A percentile compares a stretch with the other conserved stretches of the same genome.
These are phyloP conservation scores for Macrophya annulata DNA, from an alignment of 2,888 invertebrate species.

Conservation along the genomic window DNA sequence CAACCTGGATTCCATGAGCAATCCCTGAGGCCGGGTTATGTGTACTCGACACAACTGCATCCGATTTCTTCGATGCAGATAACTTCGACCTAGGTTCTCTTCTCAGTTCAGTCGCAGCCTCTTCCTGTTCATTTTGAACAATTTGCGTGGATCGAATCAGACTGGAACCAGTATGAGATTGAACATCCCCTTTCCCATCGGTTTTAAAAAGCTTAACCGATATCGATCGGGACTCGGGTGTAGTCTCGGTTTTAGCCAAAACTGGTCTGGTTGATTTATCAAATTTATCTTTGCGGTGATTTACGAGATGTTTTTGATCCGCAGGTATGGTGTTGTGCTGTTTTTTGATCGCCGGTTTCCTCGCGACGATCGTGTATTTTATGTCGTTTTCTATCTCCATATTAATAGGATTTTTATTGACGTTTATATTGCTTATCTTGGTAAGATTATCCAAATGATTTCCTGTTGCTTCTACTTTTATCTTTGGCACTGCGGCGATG, in stretches of 20 bases:
- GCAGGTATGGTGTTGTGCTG: background rate
- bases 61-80: background rate
- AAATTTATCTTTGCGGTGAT: slow-evolving; percentile 8
- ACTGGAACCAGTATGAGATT: background rate
- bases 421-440: background rate
- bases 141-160: background rate
- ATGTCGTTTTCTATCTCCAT: slow-evolving; percentile 63
- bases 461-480: slow-evolving; percentile 31
- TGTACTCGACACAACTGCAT: background rate
- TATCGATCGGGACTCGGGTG: background rate
- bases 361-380: slow-evolving; percentile 57
- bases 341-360: slow-evolving; percentile 15
- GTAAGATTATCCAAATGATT: background rate
- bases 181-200: background rate
- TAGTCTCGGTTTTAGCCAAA: background rate
- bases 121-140: background rate
- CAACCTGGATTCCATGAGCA: slow-evolving; percentile 15
- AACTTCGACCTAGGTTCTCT: background rate
- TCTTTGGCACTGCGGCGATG: slow-evolving; percentile 25
- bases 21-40: background rate
- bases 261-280: slow-evolving; percentile 5
- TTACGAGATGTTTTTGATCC: background rate
- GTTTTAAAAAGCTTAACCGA: background rate
- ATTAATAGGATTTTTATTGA: slow-evolving; percentile 68
- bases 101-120: background rate